Conservation (phyloP, 2,888 invertebrate species). For the Dynastes maya region DNA sequence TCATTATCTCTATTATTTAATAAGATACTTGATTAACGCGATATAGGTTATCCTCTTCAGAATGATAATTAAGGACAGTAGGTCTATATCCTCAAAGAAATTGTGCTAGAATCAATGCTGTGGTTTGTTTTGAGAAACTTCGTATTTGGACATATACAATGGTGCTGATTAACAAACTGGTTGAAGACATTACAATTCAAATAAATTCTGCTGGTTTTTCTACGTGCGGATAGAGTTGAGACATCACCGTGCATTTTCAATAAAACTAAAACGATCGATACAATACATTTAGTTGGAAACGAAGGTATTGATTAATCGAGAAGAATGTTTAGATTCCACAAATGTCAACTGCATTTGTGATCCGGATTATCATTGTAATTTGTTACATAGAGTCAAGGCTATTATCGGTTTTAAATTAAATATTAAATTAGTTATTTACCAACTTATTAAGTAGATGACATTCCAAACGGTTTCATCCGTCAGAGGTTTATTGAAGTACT, state of each 20-base stretch:
- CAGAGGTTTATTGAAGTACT: not conserved
- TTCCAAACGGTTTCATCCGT: constrained; percentile 14
- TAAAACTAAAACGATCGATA: constrained; percentile 3
- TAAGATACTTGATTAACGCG: too few species aligned
- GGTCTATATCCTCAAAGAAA: too few species aligned
- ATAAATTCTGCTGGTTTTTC: too few species aligned
- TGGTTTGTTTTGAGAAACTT: too few species aligned
- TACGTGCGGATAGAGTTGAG: too few species aligned
- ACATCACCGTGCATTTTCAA: not conserved
- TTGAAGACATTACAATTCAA: too few species aligned
- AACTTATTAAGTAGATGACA: constrained; percentile 26
- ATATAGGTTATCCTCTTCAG: too few species aligned
- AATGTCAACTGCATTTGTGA: constrained; percentile 17
- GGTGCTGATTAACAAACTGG: too few species aligned
- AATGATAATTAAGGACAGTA: too few species aligned
- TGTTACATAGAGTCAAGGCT: constrained; percentile 21
- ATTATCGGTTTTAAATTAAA: constrained; percentile 37
- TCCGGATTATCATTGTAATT: constrained; percentile 8
- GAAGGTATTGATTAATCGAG: constrained; percentile 8
- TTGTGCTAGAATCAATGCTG: too few species aligned
- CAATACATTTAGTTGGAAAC: not conserved
- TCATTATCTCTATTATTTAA: too few species aligned
- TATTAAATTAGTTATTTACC: constrained; percentile 33
- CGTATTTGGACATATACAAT: too few species aligned
- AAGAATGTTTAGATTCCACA: constrained; percentile 3